phyloP scores from a whole-genome alignment of 2,888 invertebrate species.

The Oscheius myriophilus region DNA sequence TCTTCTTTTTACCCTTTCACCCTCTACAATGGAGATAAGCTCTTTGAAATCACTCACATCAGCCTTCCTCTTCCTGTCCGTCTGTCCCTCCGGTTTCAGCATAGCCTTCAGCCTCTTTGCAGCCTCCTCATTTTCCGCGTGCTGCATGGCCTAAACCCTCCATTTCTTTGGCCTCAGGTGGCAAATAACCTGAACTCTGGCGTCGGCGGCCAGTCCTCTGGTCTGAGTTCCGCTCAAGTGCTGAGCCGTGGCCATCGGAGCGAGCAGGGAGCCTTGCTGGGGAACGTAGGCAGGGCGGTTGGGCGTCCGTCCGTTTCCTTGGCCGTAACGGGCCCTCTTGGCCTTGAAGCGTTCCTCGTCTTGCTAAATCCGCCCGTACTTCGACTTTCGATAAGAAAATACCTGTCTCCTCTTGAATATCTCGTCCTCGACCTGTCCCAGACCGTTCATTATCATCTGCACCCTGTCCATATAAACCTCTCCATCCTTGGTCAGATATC shows the following conservation, averaged over 20 bases:
- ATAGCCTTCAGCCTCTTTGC: conserved; percentile 74
- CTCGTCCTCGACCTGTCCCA: conserved; percentile 93
- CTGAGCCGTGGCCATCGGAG: conserved; percentile 39
- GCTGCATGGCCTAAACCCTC: conserved; percentile 65
- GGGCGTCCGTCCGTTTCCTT: conserved; percentile 8
- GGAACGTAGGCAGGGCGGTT: conserved; percentile 48
- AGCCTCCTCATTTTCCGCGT: conserved; percentile 69
- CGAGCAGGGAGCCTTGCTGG: conserved; percentile 37
- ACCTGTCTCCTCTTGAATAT: conserved; percentile 90
- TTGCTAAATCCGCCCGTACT: conserved; percentile 36
- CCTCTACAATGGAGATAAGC: background rate
- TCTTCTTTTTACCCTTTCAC: conserved; percentile 5
- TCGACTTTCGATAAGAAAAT: background rate
- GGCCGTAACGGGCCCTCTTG: conserved; percentile 38
- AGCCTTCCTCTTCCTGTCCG: conserved; percentile 44
- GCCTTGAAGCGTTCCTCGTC: conserved; percentile 67
- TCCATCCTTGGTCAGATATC: conserved; percentile 93
- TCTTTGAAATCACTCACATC: conserved; percentile 27
- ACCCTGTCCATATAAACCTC: conserved; percentile 91
- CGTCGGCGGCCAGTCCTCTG: conserved; percentile 53
- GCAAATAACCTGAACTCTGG: conserved; percentile 38
- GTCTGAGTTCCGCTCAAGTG: conserved; percentile 46
- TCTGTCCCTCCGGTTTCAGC: conserved; percentile 69
- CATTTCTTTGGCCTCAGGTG: background rate
- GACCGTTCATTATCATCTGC: conserved; percentile 89